A percentile compares a stretch with the other conserved stretches of the same genome.
phyloP scores from a whole-genome alignment of 2,113 vertebrate genomes.

The Coptodon rendalli region DNA sequence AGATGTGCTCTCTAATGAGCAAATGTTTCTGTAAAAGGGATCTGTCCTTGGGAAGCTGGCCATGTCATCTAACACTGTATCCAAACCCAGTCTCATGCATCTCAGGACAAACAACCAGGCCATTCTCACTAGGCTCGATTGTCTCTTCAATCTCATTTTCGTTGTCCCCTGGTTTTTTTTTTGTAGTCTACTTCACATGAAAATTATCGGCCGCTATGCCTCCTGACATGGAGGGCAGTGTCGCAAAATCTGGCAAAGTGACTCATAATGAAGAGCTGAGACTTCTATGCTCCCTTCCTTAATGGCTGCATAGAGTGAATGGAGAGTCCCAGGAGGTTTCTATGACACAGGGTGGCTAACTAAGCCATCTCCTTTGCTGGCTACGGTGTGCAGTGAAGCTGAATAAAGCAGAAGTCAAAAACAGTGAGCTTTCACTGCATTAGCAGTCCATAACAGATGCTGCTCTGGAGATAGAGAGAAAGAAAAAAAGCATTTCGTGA shows the following conservation, averaged over 20 bases:
- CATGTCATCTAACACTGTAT: conserved; percentile 42
- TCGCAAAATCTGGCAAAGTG: conserved; percentile 24
- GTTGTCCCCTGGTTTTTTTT: conserved; percentile 20
- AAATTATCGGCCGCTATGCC: not conserved
- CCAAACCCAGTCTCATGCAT: conserved; percentile 21
- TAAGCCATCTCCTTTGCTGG: conserved; percentile 28
- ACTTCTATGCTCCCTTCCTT: not conserved
- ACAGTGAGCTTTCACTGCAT: conserved; percentile 11
- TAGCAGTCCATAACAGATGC: not conserved
- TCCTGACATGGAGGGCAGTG: not conserved
- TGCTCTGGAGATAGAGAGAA: not conserved
- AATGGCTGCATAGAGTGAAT: conserved; percentile 10
- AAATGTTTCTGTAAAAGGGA: conserved; percentile 41
- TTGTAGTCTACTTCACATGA: conserved; percentile 39
- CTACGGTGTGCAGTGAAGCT: not conserved
- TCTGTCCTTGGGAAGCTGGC: conserved; percentile 67
- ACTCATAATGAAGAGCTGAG: conserved; percentile 41
- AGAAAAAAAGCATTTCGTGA: not conserved
- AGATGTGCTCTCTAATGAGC: conserved; percentile 69
- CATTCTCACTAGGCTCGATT: conserved; percentile 49
- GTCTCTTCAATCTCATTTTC: conserved; percentile 10
- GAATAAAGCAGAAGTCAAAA: conserved; percentile 13
- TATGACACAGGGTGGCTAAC: conserved; percentile 32
- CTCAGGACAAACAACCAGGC: conserved; percentile 44
- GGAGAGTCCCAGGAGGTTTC: conserved; percentile 34